A percentile compares a stretch with the other conserved stretches of the same genome.
Conservation (phyloP, 2,797 vertebrate genomes). For the Cossypha niveicapilla region DNA sequence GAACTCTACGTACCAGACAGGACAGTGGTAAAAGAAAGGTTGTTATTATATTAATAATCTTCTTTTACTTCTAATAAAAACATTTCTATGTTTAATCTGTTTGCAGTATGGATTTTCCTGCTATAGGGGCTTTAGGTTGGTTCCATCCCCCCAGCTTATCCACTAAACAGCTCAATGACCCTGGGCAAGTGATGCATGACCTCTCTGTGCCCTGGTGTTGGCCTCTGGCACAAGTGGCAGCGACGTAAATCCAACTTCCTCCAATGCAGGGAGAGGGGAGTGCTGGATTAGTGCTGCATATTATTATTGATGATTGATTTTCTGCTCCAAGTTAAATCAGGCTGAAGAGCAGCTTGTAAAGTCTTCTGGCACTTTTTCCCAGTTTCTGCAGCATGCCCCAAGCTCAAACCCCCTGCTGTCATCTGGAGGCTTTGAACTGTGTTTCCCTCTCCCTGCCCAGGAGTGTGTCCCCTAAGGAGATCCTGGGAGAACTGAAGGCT, state of each 20-base stretch:
- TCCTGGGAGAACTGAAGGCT: neutral
- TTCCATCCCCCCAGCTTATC: neutral
- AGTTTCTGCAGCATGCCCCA: neutral
- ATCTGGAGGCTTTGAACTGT: neutral
- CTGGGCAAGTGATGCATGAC: neutral
- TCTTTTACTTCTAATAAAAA: neutral
- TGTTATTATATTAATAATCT: neutral
- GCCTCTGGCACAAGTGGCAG: neutral
- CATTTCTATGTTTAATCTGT: neutral
- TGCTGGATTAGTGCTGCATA: neutral
- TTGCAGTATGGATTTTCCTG: neutral
- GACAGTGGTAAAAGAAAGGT: neutral
- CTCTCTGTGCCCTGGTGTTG: neutral
- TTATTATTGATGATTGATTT: conserved; percentile 5
- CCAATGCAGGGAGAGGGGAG: neutral
- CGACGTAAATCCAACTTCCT: neutral
- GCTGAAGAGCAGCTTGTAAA: neutral
- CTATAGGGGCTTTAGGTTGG: neutral
- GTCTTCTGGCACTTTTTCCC: neutral
- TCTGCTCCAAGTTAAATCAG: neutral
- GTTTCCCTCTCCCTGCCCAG: neutral
- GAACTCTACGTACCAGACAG: neutral
- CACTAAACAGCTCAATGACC: neutral
- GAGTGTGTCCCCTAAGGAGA: neutral
- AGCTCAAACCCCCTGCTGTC: neutral